Conservation (phyloP, 2,797 vertebrate species). For the Myripristis jacobus region DNA sequence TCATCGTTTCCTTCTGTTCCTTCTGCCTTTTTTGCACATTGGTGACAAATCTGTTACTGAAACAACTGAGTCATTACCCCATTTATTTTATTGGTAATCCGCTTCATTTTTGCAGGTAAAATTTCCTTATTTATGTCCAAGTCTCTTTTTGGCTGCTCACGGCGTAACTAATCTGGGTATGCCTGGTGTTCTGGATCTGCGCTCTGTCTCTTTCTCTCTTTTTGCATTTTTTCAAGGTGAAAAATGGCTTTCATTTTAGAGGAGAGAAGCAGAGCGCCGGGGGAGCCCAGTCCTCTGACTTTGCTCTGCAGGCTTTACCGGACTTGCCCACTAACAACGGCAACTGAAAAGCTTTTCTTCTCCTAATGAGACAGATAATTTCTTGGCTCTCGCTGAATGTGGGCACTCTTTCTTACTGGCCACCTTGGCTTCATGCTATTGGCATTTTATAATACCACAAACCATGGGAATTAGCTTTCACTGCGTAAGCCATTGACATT, state of each 20-base stretch:
- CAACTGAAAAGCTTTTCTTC: constrained; percentile 53
- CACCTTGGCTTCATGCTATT: constrained; percentile 59
- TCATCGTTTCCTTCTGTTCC: constrained; percentile 31
- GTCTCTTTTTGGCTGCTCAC: constrained; percentile 58
- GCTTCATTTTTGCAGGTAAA: constrained; percentile 60
- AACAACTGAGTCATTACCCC: constrained; percentile 57
- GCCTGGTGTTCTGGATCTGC: constrained; percentile 50
- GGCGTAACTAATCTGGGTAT: constrained; percentile 56
- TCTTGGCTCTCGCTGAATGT: constrained; percentile 63
- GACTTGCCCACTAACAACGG: constrained; percentile 43
- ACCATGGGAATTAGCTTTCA: constrained; percentile 72
- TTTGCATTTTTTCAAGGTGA: constrained; percentile 47
- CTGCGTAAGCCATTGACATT: constrained; percentile 64
- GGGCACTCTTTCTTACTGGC: constrained; percentile 51
- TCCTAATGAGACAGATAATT: constrained; percentile 71
- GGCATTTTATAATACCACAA: constrained; percentile 68
- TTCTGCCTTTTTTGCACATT: constrained; percentile 32
- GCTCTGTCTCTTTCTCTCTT: constrained; percentile 38
- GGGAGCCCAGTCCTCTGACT: constrained; percentile 14
- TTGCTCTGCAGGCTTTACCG: constrained; percentile 32
- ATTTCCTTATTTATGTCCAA: constrained; percentile 54
- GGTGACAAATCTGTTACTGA: constrained; percentile 59
- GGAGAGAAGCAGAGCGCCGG: constrained; percentile 37
- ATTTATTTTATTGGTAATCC: constrained; percentile 71
- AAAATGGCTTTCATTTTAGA: constrained; percentile 56